A percentile compares a stretch with the other conserved stretches of the same genome.
Conservation (phyloP, 2,797 vertebrate species). For the Busarellus nigricollis region DNA sequence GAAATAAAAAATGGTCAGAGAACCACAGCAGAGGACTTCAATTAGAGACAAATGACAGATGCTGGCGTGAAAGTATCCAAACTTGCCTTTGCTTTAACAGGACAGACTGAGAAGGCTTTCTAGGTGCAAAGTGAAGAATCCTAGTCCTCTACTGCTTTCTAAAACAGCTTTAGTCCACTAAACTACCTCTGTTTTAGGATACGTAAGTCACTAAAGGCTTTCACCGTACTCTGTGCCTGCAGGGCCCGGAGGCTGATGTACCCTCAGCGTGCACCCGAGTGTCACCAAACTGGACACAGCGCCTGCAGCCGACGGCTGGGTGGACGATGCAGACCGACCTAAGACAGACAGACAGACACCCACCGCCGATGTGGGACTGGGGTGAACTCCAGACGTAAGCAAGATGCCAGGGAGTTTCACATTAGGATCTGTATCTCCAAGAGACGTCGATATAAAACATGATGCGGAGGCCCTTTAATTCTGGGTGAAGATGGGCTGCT, state of each 20-base stretch:
- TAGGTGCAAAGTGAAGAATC: not conserved
- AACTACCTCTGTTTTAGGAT: not conserved
- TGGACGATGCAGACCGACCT: not conserved
- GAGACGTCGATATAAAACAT: rapidly evolving
- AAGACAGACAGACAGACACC: rapidly evolving
- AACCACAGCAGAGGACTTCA: not conserved
- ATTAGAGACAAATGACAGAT: not conserved
- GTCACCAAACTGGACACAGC: rapidly evolving
- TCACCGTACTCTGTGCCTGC: not conserved
- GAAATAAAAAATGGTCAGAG: not conserved
- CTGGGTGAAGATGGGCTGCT: rapidly evolving
- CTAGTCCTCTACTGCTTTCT: not conserved
- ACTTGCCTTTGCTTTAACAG: not conserved
- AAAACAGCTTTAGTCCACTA: not conserved
- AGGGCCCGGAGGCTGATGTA: no score
- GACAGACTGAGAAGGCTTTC: not conserved
- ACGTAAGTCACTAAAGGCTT: rapidly evolving
- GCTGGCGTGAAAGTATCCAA: not conserved
- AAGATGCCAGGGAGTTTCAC: not conserved
- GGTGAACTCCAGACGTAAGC: rapidly evolving
- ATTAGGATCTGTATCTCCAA: not conserved
- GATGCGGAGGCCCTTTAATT: not conserved
- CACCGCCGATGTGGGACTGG: rapidly evolving
- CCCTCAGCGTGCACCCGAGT: rapidly evolving
- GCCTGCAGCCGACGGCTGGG: rapidly evolving